Evolutionary conservation across 2,797 vertebrate species (phyloP).

Genomic region (Menidia menidia): DNA sequence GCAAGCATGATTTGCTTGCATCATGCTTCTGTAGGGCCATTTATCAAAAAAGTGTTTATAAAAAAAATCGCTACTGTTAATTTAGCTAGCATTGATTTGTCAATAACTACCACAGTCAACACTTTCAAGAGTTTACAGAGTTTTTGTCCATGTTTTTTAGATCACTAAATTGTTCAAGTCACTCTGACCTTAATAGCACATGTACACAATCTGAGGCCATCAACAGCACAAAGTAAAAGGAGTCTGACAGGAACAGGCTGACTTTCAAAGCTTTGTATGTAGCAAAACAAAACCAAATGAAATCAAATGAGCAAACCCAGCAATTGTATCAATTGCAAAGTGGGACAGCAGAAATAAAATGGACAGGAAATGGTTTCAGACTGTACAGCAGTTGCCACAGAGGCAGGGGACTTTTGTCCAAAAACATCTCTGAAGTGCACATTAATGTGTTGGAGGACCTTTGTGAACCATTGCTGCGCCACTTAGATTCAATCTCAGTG

Average conservation of each 20-base stretch:
- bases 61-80: background rate
- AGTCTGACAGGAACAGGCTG: constrained; percentile 4
- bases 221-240: constrained; percentile 3
- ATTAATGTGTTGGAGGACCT: too few relatives aligned
- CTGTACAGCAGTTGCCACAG: background rate
- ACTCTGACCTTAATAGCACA: constrained; percentile 34
- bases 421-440: background rate
- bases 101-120: background rate
- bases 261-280: constrained; percentile 2
- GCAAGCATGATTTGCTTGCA: background rate
- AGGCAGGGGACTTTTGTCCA: background rate
- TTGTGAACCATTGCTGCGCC: background rate
- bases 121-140: constrained; percentile 10
- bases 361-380: background rate
- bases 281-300: background rate
- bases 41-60: background rate
- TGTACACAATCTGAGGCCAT: constrained; percentile 22
- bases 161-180: constrained; percentile 45
- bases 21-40: too few relatives aligned
- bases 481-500: background rate
- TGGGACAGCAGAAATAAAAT: background rate
- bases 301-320: too few relatives aligned
- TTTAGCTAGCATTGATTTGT: background rate
- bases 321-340: background rate
- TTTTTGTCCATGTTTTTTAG: constrained; percentile 28